Conservation (phyloP, 2,888 invertebrate genomes). For the Seira musarum region DNA sequence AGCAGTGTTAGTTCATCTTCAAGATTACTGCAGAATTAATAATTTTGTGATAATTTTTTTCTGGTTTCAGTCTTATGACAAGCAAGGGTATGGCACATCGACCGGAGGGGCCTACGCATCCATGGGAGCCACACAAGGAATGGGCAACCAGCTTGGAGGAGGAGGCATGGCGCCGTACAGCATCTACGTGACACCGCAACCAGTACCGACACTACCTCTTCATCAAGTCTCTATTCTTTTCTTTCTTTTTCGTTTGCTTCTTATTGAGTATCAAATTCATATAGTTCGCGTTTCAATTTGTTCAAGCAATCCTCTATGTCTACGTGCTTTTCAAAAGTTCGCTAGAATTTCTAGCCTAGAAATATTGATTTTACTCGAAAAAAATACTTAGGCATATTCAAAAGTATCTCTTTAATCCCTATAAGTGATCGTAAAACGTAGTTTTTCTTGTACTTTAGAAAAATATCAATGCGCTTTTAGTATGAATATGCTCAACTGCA, state of each 20-base stretch:
- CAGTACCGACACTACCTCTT: conserved; percentile 69
- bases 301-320: not conserved
- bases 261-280: not conserved
- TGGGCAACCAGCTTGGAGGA: conserved; percentile 64
- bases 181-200: conserved; percentile 69
- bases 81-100: conserved; percentile 61
- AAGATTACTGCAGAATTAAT: too few relatives aligned
- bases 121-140: conserved; percentile 64
- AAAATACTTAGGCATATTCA: too few relatives aligned
- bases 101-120: conserved; percentile 63
- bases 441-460: too few relatives aligned
- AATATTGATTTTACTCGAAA: too few relatives aligned
- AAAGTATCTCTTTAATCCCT: too few relatives aligned
- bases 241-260: conserved; percentile 59
- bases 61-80: conserved; percentile 66
- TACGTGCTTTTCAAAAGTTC: not conserved
- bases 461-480: too few relatives aligned
- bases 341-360: too few relatives aligned
- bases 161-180: conserved; percentile 66
- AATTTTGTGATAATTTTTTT: not conserved
- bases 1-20: too few relatives aligned
- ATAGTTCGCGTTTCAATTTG: not conserved
- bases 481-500: too few relatives aligned
- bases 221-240: conserved; percentile 69
- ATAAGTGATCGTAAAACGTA: too few relatives aligned